Base-by-base conservation (phyloP, 1,140 invertebrate genomes). In the Teleogryllus occipitalis region DNA sequence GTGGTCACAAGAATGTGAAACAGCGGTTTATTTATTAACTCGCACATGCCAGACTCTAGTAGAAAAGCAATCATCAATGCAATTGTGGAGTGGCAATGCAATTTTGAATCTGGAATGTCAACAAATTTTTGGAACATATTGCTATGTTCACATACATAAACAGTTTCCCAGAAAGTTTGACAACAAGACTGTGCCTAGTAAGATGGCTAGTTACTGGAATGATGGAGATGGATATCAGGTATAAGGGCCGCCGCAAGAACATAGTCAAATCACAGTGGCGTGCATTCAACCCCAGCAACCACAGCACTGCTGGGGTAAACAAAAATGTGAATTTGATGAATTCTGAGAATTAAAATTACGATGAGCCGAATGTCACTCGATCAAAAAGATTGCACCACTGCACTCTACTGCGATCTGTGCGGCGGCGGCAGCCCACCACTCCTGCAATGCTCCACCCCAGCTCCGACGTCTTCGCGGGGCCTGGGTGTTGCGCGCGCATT, bases 11-110 rank as follows among this genome's bases (percentile, higher is more conserved):
- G 85, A 86, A 47, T 82, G 86, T 0, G 81, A 82, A 73, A 87
- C 83, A 74, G 87, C 86, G 8, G 84, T 82, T 49, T 88, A n/a
- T n/a, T n/a, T n/a, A 21, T 82, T 83, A 78, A 89, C 88, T 82
- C 75, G 21, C 7, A 27, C 75, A 18, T 14, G 2, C 12, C 1
- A 76, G 7, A 46, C 75, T 18, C 2, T 7, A 76, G 75, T 2
- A 14, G 15, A 18, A 18, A 27, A 27, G 1, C 14, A 76, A 76
- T 76, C 75, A 14, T 7, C 7, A 76, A 5, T 4, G n/a, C 14
- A 72, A 72, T 72, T 72, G n/a, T 72, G 65, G 65, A n/a, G 1
- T n/a, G 65, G 65, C n/a, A 15, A 6, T 72, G 6, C n/a, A n/a
- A 72, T 72, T 14, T 15, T 15, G 6, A 72, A 72, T n/a, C 6